phyloP scores from a whole-genome alignment of 2,797 vertebrate species.

The Tympanoctomys barrerae region DNA sequence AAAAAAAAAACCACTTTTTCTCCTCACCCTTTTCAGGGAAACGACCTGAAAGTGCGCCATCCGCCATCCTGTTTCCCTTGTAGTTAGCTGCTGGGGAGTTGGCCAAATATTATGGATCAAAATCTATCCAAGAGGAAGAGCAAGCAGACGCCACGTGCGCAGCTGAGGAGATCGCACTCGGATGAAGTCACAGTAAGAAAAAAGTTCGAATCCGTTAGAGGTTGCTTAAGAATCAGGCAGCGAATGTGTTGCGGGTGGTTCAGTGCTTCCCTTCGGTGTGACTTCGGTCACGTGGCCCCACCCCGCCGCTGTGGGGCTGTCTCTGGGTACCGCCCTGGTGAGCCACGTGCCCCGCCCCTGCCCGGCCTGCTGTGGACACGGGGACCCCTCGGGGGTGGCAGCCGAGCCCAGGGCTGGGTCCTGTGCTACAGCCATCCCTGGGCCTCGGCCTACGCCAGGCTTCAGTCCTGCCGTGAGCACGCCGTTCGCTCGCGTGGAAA shows the following conservation, averaged over 20 bases:
- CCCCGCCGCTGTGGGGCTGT: neutral
- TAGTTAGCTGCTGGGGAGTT: neutral
- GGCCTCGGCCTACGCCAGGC: neutral
- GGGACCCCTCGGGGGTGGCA: neutral
- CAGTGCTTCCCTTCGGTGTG: neutral
- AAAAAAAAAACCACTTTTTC: neutral
- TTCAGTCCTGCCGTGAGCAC: too few relatives aligned
- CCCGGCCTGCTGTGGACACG: rapidly evolving
- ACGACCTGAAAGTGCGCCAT: neutral
- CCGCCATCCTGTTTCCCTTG: neutral
- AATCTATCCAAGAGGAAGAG: neutral
- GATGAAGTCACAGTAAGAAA: neutral
- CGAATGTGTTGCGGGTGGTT: neutral
- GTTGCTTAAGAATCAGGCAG: neutral
- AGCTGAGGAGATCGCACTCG: neutral
- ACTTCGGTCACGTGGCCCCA: neutral
- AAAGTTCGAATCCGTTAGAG: neutral
- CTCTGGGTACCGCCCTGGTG: neutral
- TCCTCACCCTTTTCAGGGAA: neutral
- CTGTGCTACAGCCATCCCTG: neutral
- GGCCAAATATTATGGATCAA: neutral
- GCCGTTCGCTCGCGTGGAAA: too few relatives aligned
- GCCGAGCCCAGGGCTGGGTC: neutral
- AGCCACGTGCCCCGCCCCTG: neutral
- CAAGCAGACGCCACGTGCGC: too few relatives aligned